Evolutionary conservation across 2,113 vertebrate species (phyloP), one percentile per base, ranked within the genome.

Genomic region (Dunckerocampus dactyliophorus): DNA sequence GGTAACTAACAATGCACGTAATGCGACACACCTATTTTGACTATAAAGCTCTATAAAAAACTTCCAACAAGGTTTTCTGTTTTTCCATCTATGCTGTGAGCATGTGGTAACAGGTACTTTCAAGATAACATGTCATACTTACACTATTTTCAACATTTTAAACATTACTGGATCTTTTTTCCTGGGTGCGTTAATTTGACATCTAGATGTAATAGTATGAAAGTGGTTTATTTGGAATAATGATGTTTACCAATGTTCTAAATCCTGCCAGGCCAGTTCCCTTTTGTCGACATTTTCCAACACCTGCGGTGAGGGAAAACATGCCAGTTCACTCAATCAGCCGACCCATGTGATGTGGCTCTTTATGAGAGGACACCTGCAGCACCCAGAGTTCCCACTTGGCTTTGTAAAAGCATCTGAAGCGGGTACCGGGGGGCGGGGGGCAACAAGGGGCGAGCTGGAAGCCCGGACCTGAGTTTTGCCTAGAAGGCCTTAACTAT

Each of bases 351-450:
- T 79, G 81, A 85, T 72, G 82, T 53, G 87, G 47, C 62, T 75
- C 71, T 80, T 70, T 62, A 67, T 86, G 83, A 85, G 84, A 19
- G 82, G 86, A 88, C 77, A 84, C n/a, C 77, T 90, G 80, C 81
- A 83, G 82, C 72, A 85, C 69, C 76, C 78, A 65, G 67, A 62
- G 48, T 72, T 65, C 71, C 71, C 67, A 86, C 81, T 87, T 78
- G 71, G 80, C 85, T 81, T 86, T 52, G 79, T 81, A 86, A 87
- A 92, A 91, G 76, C 58, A 71, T 82, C 80, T 80, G 85, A 88
- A 72, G 67, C 64, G 54, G 80, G 82, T 37, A 19, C n/a, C 39
- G n/a, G n/a, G 16, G 31, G 52, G 28, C 12, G 17, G 51, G 67
- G 85, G 72, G 63, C 75, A 80, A 46, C 34, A 43, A 64, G 72